Evolutionary conservation across 2,888 invertebrate genomes (phyloP).

Genomic region (Zhuqinia jingwanae): DNA sequence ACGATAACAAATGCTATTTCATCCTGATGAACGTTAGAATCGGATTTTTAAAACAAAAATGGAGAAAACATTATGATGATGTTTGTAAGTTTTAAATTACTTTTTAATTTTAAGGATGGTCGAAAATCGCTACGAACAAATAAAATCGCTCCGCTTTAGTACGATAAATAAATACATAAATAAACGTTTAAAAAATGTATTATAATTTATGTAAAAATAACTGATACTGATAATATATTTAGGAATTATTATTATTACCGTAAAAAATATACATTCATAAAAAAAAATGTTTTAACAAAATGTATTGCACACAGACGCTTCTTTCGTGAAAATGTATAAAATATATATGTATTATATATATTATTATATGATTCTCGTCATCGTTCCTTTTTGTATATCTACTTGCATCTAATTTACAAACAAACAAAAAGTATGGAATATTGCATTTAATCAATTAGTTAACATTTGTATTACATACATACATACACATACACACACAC

Average conservation of each 20-base stretch:
- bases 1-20: background rate
- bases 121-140: constrained; percentile 57
- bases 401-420: background rate
- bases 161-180: too few relatives aligned
- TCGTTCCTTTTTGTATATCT: background rate
- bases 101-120: constrained; percentile 30
- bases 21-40: background rate
- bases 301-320: constrained; percentile 57
- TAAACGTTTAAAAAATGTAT: background rate
- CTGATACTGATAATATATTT: background rate
- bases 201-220: background rate
- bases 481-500: background rate
- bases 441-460: too few relatives aligned
- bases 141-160: constrained; percentile 53
- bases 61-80: constrained; percentile 1
- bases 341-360: background rate
- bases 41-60: constrained; percentile 6
- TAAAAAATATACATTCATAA: background rate
- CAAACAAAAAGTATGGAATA: too few relatives aligned
- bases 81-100: constrained; percentile 38
- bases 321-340: constrained; percentile 46
- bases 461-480: background rate
- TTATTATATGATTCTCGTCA: background rate
- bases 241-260: background rate
- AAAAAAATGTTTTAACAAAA: constrained; percentile 27